Base-by-base conservation (phyloP, 1,140 invertebrate genomes). In the Cotesia vestalis region DNA sequence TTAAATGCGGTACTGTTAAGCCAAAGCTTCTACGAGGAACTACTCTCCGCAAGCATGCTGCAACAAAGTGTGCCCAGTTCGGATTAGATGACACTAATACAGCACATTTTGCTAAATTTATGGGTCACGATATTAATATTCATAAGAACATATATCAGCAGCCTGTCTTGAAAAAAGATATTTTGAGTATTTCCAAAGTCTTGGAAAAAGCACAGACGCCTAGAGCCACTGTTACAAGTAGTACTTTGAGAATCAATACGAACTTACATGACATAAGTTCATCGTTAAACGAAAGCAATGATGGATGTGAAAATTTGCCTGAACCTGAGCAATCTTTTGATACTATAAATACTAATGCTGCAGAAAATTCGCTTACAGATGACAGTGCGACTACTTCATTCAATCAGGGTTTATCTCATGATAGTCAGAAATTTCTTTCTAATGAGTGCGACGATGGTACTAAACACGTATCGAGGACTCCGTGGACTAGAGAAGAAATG, bases 51-150 rank as follows among this genome's bases (percentile, higher is more conserved):
- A 75, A 75, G 66, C 67, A 75, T 61, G 12, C 70, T 11, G 74
- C 68, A 1, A 73, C 74, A 9, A 35, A 57, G n/a, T 73, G 71
- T 46, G 11, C 70, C 0, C 17, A 52, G 51, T n/a, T 75, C 0
- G 59, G 69, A 14, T 11, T 71, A 14, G 14, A 40, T 3, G 53
- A 74, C 20, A n/a, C n/a, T 6, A 34, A 71, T 11, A n/a, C 69
- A 3, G 14, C 2, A 0, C 17, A 55, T 51, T 51, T 71, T 4
- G 73, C 69, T 1, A 17, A 57, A 20, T 74, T 69, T 20, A 67
- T 74, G 73, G 73, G 73, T 0, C 73, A 74, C 27, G n/a, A 67
- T 12, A 40, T 17, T 46, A 53, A 71, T 9, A 68, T 74, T 2
- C 73, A 74, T 62, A 35, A 35, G 4, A 20, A 66, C 2, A 17